These are phyloP conservation scores for Coracopsis vasa DNA, from an alignment of 2,113 vertebrate genomes.

Conservation along the genomic window DNA sequence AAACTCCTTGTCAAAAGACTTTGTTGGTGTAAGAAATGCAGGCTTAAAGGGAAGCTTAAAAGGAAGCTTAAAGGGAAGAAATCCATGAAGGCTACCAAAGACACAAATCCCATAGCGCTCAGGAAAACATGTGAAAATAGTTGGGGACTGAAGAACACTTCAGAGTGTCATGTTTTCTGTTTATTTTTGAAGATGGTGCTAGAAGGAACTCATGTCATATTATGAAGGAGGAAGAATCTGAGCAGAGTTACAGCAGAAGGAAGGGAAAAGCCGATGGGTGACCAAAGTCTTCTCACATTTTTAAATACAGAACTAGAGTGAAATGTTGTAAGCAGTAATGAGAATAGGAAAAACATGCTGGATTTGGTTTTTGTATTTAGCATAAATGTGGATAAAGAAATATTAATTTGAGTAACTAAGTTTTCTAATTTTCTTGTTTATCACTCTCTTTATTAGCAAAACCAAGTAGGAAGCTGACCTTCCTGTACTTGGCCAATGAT, in stretches of 20 bases:
- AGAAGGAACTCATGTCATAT: not conserved
- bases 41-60: not conserved
- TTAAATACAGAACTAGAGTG: not conserved
- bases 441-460: conserved; percentile 80
- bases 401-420: not conserved
- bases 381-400: not conserved
- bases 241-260: not conserved
- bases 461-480: conserved; percentile 94
- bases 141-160: not conserved
- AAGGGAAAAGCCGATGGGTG: not conserved
- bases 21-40: not conserved
- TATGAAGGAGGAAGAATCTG: not conserved
- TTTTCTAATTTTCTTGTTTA: not conserved
- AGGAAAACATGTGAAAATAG: not conserved
- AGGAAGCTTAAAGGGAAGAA: too few species aligned
- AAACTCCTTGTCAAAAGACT: not conserved
- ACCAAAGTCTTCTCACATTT: not conserved
- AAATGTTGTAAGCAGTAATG: not conserved
- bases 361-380: not conserved
- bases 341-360: not conserved
- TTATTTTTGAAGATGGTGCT: not conserved
- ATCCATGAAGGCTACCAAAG: not conserved
- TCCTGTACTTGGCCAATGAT: conserved; percentile 98
- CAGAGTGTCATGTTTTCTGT: not conserved
- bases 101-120: not conserved